These are phyloP conservation scores for Aporophyla lueneburgensis DNA, from an alignment of 2,888 invertebrate species.

Conservation along the genomic window DNA sequence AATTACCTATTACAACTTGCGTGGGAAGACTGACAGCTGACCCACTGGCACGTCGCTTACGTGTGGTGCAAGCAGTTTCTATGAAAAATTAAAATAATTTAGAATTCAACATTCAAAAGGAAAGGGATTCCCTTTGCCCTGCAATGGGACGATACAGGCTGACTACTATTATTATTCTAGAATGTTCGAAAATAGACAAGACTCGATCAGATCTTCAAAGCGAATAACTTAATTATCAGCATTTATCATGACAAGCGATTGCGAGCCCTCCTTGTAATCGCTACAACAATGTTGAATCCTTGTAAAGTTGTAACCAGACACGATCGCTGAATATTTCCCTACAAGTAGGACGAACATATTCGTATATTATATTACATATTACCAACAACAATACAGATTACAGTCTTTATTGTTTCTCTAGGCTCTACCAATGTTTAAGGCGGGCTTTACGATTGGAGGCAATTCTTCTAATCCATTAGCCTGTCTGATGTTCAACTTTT, in stretches of 20 bases:
- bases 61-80: slow-evolving; percentile 10
- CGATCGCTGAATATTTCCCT: slow-evolving; percentile 68
- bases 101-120: slow-evolving; percentile 1
- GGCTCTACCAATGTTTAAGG: slow-evolving; percentile 81
- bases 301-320: slow-evolving; percentile 67
- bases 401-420: slow-evolving; percentile 82
- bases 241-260: background rate
- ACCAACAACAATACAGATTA: slow-evolving; percentile 79
- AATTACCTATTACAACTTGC: slow-evolving; percentile 64
- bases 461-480: slow-evolving; percentile 90
- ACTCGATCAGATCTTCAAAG: slow-evolving; percentile 21
- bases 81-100: slow-evolving; percentile 20
- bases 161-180: background rate
- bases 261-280: slow-evolving; percentile 19
- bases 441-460: slow-evolving; percentile 85
- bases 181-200: background rate
- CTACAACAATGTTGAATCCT: slow-evolving; percentile 28
- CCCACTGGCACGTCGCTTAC: slow-evolving; percentile 7
- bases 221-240: slow-evolving; percentile 21
- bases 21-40: slow-evolving; percentile 66
- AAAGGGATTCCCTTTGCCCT: no score
- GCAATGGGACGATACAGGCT: no score
- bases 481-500: slow-evolving; percentile 89
- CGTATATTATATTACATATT: slow-evolving; percentile 76
- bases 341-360: slow-evolving; percentile 69